A percentile compares a stretch with the other conserved stretches of the same genome.
Evolutionary conservation across 2,888 invertebrate genomes (phyloP).

Genomic region (Cyaniris semiargus): DNA sequence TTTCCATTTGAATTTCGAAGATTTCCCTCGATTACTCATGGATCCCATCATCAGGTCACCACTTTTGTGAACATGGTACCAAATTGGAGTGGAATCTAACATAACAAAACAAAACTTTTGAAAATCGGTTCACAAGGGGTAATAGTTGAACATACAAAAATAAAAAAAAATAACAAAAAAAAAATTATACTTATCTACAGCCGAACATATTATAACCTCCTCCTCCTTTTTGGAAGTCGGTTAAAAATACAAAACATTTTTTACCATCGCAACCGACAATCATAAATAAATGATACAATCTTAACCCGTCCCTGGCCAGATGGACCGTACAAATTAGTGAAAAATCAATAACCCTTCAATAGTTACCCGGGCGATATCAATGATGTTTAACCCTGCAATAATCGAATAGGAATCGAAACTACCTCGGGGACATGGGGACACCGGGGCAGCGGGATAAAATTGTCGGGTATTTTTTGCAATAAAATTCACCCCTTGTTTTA

Average conservation of each 20-base stretch:
- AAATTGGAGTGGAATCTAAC: too few species aligned
- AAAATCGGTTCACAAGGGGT: too few species aligned
- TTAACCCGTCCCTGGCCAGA: conserved; percentile 59
- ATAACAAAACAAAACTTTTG: too few species aligned
- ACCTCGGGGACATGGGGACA: conserved; percentile 75
- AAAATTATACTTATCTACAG: too few species aligned
- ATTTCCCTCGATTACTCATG: too few species aligned
- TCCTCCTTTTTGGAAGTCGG: too few species aligned
- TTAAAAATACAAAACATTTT: not conserved
- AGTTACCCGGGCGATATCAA: conserved; percentile 77
- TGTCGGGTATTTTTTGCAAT: conserved; percentile 73
- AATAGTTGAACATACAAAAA: too few species aligned
- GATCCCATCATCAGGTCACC: too few species aligned
- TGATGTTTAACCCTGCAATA: conserved; percentile 80
- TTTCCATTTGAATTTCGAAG: too few species aligned
- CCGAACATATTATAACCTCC: too few species aligned
- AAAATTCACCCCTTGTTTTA: conserved; percentile 66
- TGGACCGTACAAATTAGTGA: conserved; percentile 73
- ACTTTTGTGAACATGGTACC: too few species aligned
- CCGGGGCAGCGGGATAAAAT: conserved; percentile 59
- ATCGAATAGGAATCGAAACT: conserved; percentile 78
- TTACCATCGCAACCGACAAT: conserved; percentile 39
- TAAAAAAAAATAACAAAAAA: too few species aligned
- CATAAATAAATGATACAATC: conserved; percentile 57
- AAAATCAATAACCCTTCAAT: conserved; percentile 73